Base-by-base conservation (phyloP, 1,140 invertebrate species). In the Globodera ellingtonae region DNA sequence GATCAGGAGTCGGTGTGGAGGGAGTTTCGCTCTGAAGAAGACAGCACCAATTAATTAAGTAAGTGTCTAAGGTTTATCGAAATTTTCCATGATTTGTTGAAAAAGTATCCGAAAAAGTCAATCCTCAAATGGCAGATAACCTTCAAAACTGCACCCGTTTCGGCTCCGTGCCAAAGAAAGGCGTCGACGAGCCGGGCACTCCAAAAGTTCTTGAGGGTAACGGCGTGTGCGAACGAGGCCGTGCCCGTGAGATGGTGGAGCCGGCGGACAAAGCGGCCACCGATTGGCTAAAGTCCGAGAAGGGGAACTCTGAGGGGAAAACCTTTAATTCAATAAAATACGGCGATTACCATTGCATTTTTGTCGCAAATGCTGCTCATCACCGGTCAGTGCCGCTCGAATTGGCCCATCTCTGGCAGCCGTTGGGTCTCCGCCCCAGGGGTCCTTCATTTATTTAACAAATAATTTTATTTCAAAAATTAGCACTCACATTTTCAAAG, bases 311-410 rank as follows among this genome's bases (percentile, higher is more conserved):
- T 79, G 79, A 62, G 71, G 62, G 48, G 56, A 75, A 75, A 72
- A 84, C 75, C 35, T 21, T 21, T 71, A 82, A 44, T 73, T 59
- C n/a, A 47, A 56, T 70, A 24, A 50, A 46, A n/a, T 9, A 79
- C 7, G 10, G 18, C 6, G 50, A 66, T 78, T 72, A 85, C 84
- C 81, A n/a, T 73, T 69, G 79, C 50, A 83, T 81, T 86, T 88
- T 35, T 81, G n/a, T 9, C 81, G 46, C 21, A 87, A 59, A 46
- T 83, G 78, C 44, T 83, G 78, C 44, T 83, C 84, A 75, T 86
- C 81, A 47, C 88, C 88, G 35, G 85, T 86, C 56, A 87, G 81
- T 56, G 85, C 78, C n/a, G 87, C 72, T 74, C 87, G 75, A 24
- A 85, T 47, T 15, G 84, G 84, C 24, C 72, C 73, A 10, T 73